Conservation (phyloP, 2,797 vertebrate species). For the Hyperoplus immaculatus region DNA sequence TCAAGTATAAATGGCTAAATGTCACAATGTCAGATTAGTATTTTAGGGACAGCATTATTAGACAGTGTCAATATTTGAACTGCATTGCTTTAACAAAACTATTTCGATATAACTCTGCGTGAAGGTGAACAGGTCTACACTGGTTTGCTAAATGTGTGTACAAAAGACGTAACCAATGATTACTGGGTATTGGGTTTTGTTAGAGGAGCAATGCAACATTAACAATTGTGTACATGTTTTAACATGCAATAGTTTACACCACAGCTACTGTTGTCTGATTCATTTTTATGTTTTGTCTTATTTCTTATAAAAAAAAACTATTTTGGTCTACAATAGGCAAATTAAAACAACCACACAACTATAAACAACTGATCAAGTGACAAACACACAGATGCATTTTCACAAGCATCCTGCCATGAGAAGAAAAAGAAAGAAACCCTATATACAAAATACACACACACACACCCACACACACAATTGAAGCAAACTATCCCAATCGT, state of each 20-base stretch:
- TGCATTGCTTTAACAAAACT: constrained; percentile 40
- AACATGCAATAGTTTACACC: constrained; percentile 74
- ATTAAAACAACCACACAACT: constrained; percentile 78
- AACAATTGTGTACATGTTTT: constrained; percentile 72
- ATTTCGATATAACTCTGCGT: constrained; percentile 43
- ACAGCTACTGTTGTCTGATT: constrained; percentile 73
- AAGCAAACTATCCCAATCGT: constrained; percentile 57
- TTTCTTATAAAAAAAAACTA: constrained; percentile 74
- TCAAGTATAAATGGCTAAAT: constrained; percentile 80
- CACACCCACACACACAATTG: background rate
- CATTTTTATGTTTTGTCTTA: constrained; percentile 76
- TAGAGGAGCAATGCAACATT: constrained; percentile 75
- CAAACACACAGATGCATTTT: constrained; percentile 71
- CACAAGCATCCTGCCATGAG: constrained; percentile 73
- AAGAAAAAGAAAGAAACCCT: constrained; percentile 51
- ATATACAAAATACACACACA: constrained; percentile 2
- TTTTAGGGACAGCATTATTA: constrained; percentile 70
- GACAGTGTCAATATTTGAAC: constrained; percentile 56
- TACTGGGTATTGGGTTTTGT: constrained; percentile 58
- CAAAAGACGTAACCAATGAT: constrained; percentile 62
- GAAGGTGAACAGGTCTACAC: constrained; percentile 60
- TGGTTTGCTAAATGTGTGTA: constrained; percentile 63
- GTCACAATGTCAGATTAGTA: constrained; percentile 72
- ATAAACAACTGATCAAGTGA: constrained; percentile 74
- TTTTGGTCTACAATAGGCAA: constrained; percentile 83